Evolutionary conservation across 2,888 invertebrate species (phyloP), one percentile per base, ranked within the genome.

Genomic region (Dendrolimus pini): DNA sequence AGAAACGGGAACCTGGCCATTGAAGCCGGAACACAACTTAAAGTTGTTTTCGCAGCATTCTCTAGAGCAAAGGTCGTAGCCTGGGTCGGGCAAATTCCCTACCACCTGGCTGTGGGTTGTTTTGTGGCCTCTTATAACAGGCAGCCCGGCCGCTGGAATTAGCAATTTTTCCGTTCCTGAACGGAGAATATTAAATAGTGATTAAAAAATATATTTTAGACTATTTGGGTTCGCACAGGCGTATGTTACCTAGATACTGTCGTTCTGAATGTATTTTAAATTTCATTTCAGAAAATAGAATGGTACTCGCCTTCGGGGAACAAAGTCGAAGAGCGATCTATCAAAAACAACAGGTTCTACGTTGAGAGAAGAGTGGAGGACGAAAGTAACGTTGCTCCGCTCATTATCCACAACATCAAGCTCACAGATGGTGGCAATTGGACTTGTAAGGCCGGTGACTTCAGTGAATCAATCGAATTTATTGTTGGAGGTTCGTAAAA

Each of bases 371-470:
- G 69, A 60, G 59, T 60, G 3, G 68, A 69, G 2, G 71, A 74
- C 3, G 55, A 63, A 1, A 68, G 61, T 1, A 61, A 66, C 6
- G 59, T 82, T 13, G 67, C 80, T 41, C 76, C 81, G 1, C 78
- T 89, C 53, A 83, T 89, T 60, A 82, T 89, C 53, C 78, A 83
- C 58, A 67, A 72, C 41, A 71, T 82, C 14, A 75, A 78, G 63
- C 73, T 85, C 14, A 63, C 69, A 12, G 89, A 89, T 59, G 78
- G 68, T 42, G 89, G 89, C 41, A 86, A 82, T 70, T 89, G 88
- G 88, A 89, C 86, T n/a, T 89, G 89, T 63, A 84, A 70, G 60
- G 71, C 87, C 41, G 88, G 86, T 0, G 74, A 82, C 3, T 72
- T 80, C 2, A 80, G 69, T 56, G 80, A 82, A 60, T 77, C 73